phyloP scores from a whole-genome alignment of 2,797 vertebrate genomes.

The Lacerta agilis region DNA sequence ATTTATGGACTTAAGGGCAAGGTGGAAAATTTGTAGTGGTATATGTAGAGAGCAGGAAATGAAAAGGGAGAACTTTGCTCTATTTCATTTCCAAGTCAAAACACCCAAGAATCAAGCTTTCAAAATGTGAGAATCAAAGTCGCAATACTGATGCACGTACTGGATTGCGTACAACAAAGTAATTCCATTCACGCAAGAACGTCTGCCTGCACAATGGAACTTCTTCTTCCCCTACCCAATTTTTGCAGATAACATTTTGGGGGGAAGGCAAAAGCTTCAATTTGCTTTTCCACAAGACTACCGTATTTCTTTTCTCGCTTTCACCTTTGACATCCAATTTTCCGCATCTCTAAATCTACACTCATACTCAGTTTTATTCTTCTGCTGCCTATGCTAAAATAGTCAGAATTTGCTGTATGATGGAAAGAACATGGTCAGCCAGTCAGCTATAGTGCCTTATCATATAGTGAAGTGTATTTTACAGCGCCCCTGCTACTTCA shows the following conservation, averaged over 20 bases:
- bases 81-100: not conserved
- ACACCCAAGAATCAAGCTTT: not conserved
- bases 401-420: not conserved
- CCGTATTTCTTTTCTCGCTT: not conserved
- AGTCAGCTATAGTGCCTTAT: not conserved
- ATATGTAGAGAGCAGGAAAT: not conserved
- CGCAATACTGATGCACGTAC: not conserved
- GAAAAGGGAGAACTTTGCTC: not conserved
- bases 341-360: not conserved
- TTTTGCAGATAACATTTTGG: not conserved
- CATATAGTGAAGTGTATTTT: not conserved
- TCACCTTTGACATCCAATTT: not conserved
- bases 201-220: no score
- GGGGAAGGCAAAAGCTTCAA: not conserved
- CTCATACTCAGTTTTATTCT: not conserved
- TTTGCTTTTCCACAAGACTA: not conserved
- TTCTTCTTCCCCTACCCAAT: not conserved
- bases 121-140: not conserved
- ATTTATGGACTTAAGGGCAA: not conserved
- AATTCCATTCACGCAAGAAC: no score
- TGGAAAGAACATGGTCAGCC: not conserved
- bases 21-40: not conserved
- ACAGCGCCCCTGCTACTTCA: not conserved
- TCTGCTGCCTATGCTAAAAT: not conserved
- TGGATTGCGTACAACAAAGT: no score